Evolutionary conservation across 2,113 vertebrate species (phyloP).

Genomic region (Syngnathoides biaculeatus): DNA sequence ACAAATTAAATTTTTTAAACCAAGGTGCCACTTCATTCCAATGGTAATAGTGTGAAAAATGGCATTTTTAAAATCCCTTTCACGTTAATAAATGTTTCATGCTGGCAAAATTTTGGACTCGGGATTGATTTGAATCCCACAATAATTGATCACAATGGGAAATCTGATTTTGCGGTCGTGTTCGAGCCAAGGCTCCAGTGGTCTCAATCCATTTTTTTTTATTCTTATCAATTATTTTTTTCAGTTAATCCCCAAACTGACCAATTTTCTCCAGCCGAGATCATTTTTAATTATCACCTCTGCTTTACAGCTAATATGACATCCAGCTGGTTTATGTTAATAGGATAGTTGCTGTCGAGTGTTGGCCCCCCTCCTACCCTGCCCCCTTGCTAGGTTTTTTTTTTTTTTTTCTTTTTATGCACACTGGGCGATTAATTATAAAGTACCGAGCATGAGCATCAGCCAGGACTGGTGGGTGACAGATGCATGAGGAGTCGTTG

Average conservation of each 20-base stretch:
- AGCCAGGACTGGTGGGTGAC: constrained; percentile 56
- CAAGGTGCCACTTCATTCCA: too few species aligned
- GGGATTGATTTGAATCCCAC: neutral
- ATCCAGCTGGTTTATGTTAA: constrained; percentile 63
- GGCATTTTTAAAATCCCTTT: too few species aligned
- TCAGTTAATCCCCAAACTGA: constrained; percentile 67
- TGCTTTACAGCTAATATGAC: constrained; percentile 58
- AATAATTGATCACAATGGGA: neutral
- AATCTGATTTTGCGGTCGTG: neutral
- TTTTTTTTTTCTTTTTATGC: constrained; percentile 17
- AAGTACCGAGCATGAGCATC: constrained; percentile 44
- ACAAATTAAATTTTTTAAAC: too few species aligned
- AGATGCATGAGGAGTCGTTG: constrained; percentile 67
- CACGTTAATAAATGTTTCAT: neutral
- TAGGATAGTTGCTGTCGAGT: constrained; percentile 31
- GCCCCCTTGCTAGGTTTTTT: neutral
- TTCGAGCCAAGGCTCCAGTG: constrained; percentile 45
- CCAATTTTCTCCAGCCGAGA: constrained; percentile 56
- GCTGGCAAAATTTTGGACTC: neutral
- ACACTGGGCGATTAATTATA: constrained; percentile 63
- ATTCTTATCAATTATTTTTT: constrained; percentile 55
- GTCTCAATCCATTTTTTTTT: constrained; percentile 63
- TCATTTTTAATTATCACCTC: constrained; percentile 72
- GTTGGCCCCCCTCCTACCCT: neutral
- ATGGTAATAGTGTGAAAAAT: too few species aligned